These are phyloP conservation scores for Drosophila ogumai DNA, from an alignment of 1,140 invertebrate species.

Conservation along the genomic window DNA sequence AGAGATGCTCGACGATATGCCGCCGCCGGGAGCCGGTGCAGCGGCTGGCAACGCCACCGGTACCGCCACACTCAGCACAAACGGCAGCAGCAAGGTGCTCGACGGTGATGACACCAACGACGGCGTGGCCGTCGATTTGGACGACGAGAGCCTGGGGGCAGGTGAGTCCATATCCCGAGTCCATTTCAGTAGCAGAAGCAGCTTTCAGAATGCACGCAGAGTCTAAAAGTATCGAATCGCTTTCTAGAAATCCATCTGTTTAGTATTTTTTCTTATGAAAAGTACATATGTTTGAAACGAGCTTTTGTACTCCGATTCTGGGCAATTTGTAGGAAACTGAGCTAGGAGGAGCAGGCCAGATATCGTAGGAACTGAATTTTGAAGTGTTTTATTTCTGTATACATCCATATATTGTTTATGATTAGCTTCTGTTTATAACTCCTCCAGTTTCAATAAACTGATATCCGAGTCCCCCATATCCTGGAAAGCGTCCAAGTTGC, in stretches of 20 bases:
- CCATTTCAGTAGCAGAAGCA: neutral
- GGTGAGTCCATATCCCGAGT: conserved; percentile 82
- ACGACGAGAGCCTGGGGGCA: conserved; percentile 84
- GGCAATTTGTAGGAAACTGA: neutral
- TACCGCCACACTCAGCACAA: conserved; percentile 49
- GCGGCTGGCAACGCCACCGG: conserved; percentile 14
- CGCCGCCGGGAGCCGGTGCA: conserved; percentile 75
- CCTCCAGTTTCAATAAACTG: neutral
- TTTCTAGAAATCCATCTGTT: conserved; percentile 2
- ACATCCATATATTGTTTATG: neutral
- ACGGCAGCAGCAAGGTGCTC: conserved; percentile 61
- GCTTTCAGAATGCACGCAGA: neutral
- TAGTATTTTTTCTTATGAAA: neutral
- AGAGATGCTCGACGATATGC: conserved; percentile 92
- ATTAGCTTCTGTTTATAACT: neutral
- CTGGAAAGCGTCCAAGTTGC: neutral
- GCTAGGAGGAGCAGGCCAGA: neutral
- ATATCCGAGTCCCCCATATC: neutral
- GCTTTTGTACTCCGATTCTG: neutral
- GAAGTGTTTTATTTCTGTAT: neutral
- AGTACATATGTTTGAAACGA: neutral
- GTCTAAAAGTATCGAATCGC: neutral
- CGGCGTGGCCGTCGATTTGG: conserved; percentile 80
- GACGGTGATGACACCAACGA: conserved; percentile 76
- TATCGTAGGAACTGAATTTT: neutral